Evolutionary conservation across 2,888 invertebrate genomes (phyloP).

Genomic region (Hemicrepidius hirtus): DNA sequence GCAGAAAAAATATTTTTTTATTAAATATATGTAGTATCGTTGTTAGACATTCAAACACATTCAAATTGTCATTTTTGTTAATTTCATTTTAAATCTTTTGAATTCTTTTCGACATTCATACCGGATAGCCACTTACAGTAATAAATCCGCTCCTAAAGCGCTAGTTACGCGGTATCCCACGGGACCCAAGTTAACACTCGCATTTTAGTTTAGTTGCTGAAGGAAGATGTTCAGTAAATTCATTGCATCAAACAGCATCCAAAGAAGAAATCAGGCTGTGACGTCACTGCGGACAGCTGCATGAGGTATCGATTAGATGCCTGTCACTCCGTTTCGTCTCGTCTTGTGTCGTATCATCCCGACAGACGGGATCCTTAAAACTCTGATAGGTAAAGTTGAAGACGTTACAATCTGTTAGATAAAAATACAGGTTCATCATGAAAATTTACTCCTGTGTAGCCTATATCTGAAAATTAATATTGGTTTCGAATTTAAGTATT

Average conservation of each 20-base stretch:
- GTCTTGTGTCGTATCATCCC: constrained; percentile 65
- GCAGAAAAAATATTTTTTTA: no score
- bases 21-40: no score
- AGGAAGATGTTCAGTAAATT: constrained; percentile 49
- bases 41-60: no score
- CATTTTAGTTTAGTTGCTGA: constrained; percentile 4
- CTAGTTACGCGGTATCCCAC: background rate
- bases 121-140: background rate
- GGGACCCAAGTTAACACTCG: constrained; percentile 14
- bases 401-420: constrained; percentile 42
- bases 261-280: constrained; percentile 64
- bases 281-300: constrained; percentile 73
- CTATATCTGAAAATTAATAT: no score
- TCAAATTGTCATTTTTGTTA: no score
- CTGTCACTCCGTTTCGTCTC: constrained; percentile 67
- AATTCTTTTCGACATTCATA: background rate
- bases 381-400: constrained; percentile 39
- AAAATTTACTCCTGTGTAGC: no score
- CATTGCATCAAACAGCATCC: constrained; percentile 55
- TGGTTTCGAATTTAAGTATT: no score
- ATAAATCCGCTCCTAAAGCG: constrained; percentile 2
- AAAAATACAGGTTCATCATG: no score
- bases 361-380: constrained; percentile 58
- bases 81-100: no score
- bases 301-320: constrained; percentile 70